Base-by-base conservation (phyloP, 2,113 vertebrate genomes). In the Cynopterus brachyotis region DNA sequence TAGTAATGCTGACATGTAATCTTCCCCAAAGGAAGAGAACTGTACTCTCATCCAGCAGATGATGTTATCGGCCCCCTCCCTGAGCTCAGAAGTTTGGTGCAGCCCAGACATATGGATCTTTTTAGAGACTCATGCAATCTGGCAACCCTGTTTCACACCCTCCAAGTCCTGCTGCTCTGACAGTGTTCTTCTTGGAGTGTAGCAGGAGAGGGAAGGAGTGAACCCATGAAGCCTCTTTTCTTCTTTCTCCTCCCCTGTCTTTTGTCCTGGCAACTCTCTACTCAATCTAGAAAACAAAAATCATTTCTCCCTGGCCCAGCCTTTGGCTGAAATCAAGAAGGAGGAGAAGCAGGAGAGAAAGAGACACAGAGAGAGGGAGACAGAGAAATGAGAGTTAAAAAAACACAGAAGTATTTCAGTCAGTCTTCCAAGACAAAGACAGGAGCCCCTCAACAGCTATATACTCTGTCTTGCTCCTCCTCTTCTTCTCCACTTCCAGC, bases 31-130 rank as follows among this genome's bases (percentile, higher is more conserved):
- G 96, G 90, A 90, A 76, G 80, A 92, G 60, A 89, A 55, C 75
- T 26, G 37, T 24, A 53, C 45, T 57, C 45, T n/a, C 1, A 30
- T 95, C 96, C 97, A 97, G 79, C 59, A 55, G 78, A 96, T 98
- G 97, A 97, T 73, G 96, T 91, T 78, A 94, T 96, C 57, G 16
- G 66, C 85, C 85, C 42, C 78, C 85, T 91, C 96, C 86, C 96
- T 82, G 78, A 40, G 62, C 96, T 45, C 81, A 37, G 95, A 72
- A 91, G 81, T 82, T 94, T 72, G 76, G 60, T 85, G 86, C 78
- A 32, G 89, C 94, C 91, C 94, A 97, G 72, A 95, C 97, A 97
- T 95, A 95, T 97, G 97, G 96, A 97, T 96, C 95, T 83, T 96
- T 96, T 97, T 97, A 98, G 95, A 87, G 93, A 96, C 81, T 96